These are phyloP conservation scores for Eurytoma californica DNA, from an alignment of 2,888 invertebrate species.

Conservation along the genomic window DNA sequence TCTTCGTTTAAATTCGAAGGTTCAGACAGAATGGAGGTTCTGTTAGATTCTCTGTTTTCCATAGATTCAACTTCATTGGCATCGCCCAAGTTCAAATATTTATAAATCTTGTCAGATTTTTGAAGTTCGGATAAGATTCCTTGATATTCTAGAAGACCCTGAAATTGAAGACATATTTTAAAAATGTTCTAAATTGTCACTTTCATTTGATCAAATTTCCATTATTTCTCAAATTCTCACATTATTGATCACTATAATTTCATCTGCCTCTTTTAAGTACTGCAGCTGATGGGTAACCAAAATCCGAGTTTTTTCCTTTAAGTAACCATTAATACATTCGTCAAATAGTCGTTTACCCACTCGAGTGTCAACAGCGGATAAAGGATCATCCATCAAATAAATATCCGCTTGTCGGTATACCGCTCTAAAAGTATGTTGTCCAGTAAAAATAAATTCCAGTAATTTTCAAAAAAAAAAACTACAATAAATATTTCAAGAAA, in stretches of 20 bases:
- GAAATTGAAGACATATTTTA: conserved; percentile 31
- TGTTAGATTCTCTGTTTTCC: background rate
- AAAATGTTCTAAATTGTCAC: background rate
- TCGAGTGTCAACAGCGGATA: conserved; percentile 86
- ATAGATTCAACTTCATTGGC: background rate
- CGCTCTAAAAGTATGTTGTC: conserved; percentile 75
- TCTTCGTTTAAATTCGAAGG: conserved; percentile 49
- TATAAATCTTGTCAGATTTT: conserved; percentile 76
- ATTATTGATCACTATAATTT: conserved; percentile 81
- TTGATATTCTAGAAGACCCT: conserved; percentile 80
- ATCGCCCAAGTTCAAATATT: conserved; percentile 64
- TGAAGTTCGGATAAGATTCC: conserved; percentile 79
- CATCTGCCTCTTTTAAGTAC: conserved; percentile 82
- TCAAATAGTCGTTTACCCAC: conserved; percentile 86
- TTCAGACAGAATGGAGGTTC: background rate
- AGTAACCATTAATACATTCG: conserved; percentile 81
- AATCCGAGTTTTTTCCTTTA: conserved; percentile 83
- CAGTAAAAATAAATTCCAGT: conserved; percentile 10
- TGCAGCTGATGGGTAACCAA: conserved; percentile 91
- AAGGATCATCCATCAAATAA: conserved; percentile 87
- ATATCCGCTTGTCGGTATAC: conserved; percentile 86
- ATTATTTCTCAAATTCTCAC: conserved; percentile 75
- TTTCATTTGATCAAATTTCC: background rate
- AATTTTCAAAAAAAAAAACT: background rate
- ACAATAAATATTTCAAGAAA: background rate